Evolutionary conservation across 2,888 invertebrate species (phyloP).

Genomic region (Brassicogethes aeneus): DNA sequence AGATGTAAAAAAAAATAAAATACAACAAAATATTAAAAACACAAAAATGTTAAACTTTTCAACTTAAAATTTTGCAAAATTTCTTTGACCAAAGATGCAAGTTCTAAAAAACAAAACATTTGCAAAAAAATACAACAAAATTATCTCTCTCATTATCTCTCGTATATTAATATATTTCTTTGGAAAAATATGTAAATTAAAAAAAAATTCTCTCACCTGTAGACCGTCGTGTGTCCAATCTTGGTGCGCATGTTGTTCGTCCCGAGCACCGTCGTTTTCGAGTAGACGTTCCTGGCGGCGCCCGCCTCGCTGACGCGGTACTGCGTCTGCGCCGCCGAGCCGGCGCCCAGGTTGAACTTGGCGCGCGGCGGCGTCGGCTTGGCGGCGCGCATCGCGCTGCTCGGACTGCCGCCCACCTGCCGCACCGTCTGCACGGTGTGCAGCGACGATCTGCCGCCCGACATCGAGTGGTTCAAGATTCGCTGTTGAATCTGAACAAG

Average conservation of each 20-base stretch:
- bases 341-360: constrained; percentile 16
- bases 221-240: not conserved
- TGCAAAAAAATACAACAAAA: no score
- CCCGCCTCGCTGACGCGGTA: constrained; percentile 9
- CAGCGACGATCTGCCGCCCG: constrained; percentile 12
- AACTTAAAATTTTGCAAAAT: no score
- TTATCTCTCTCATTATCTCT: no score
- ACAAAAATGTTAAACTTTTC: no score
- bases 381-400: constrained; percentile 8
- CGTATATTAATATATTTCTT: no score
- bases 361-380: constrained; percentile 19
- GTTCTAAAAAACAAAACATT: no score
- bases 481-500: constrained; percentile 15
- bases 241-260: not conserved
- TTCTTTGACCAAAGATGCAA: no score
- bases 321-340: constrained; percentile 4
- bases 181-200: no score
- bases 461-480: constrained; percentile 20
- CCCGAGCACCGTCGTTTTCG: constrained; percentile 7
- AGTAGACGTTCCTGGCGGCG: constrained; percentile 16
- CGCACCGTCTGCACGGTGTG: not conserved
- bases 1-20: no score
- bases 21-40: no score
- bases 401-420: not conserved
- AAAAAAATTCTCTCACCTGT: no score